phyloP scores from a whole-genome alignment of 2,113 vertebrate genomes.

The Leptocoma aspasia region DNA sequence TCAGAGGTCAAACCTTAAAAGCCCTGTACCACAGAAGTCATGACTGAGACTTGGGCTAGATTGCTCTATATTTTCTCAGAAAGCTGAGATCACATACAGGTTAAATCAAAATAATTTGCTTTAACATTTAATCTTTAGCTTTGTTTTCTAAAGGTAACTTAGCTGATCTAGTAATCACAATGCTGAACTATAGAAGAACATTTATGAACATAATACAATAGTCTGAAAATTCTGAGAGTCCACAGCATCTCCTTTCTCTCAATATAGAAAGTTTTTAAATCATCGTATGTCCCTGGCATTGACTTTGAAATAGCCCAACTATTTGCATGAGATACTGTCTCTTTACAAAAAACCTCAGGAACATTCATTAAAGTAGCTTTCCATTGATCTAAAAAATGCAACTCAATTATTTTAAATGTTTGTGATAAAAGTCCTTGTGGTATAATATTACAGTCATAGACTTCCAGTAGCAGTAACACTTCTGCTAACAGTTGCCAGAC shows the following conservation, averaged over 20 bases:
- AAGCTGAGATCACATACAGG: neutral
- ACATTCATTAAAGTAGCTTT: neutral
- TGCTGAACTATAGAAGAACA: neutral
- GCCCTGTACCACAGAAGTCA: neutral
- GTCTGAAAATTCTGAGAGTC: neutral
- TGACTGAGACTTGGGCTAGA: neutral
- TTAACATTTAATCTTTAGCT: neutral
- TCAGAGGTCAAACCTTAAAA: neutral
- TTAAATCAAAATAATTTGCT: neutral
- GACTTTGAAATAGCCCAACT: neutral
- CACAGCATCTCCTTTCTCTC: neutral
- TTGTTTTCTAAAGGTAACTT: neutral
- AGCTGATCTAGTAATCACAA: neutral
- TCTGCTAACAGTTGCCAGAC: neutral
- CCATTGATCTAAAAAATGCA: neutral
- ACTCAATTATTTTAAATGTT: neutral
- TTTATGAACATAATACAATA: neutral
- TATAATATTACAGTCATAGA: neutral
- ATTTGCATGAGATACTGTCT: neutral
- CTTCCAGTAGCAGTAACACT: neutral
- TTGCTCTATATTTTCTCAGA: neutral
- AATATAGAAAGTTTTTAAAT: neutral
- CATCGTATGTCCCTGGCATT: neutral
- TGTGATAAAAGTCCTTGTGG: neutral
- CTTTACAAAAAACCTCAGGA: neutral